Evolutionary conservation across 2,113 vertebrate genomes (phyloP).

Genomic region (Equus przewalskii): DNA sequence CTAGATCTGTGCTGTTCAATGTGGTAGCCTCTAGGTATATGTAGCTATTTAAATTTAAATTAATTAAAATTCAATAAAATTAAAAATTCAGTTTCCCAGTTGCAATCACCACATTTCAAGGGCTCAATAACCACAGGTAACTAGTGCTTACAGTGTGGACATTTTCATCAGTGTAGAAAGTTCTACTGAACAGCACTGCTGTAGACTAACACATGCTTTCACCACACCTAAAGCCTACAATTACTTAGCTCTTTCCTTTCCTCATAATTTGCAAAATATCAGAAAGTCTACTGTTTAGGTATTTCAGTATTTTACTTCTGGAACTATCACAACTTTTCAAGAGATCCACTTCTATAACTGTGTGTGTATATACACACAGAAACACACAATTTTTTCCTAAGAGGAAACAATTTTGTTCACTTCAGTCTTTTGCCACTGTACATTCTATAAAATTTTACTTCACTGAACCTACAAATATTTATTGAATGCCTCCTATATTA

Average conservation of each 20-base stretch:
- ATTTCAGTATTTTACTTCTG: neutral
- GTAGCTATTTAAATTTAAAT: neutral
- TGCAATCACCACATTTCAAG: neutral
- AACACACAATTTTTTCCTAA: neutral
- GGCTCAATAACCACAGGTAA: neutral
- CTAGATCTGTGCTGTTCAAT: neutral
- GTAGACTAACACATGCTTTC: neutral
- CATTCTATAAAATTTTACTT: neutral
- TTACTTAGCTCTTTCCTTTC: neutral
- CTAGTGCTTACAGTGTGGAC: neutral
- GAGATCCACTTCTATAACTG: neutral
- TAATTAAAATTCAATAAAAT: conserved; percentile 21
- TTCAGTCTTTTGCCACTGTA: neutral
- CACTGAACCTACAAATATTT: neutral
- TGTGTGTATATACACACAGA: neutral
- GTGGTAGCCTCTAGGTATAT: neutral
- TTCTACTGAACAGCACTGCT: neutral
- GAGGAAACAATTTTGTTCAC: neutral
- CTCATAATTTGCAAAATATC: neutral
- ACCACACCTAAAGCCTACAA: neutral
- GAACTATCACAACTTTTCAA: neutral
- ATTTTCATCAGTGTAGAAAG: neutral
- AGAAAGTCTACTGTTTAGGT: neutral
- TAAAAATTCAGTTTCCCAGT: conserved; percentile 23
- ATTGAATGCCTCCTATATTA: neutral